phyloP scores from a whole-genome alignment of 2,888 invertebrate species.

The Trichogramma dendrolimi region DNA sequence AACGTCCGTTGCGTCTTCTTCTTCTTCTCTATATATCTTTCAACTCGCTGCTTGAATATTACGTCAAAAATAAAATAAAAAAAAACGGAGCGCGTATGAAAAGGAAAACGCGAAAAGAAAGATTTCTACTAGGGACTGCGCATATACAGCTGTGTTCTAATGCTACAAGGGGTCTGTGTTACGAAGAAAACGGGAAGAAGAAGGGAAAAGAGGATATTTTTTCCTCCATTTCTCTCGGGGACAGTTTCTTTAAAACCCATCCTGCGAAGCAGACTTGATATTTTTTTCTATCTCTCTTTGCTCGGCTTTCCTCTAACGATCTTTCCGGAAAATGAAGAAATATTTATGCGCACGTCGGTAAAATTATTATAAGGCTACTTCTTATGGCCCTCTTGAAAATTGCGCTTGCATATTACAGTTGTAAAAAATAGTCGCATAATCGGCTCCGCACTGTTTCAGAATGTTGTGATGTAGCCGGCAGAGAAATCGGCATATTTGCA shows the following conservation, averaged over 20 bases:
- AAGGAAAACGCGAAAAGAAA: neutral
- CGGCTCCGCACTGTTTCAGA: no score
- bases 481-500: no score
- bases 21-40: neutral
- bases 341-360: constrained; percentile 27
- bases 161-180: neutral
- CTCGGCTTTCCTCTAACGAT: constrained; percentile 8
- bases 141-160: neutral
- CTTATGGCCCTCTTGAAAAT: no score
- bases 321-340: constrained; percentile 32
- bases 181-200: constrained; percentile 11
- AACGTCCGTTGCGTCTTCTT: neutral
- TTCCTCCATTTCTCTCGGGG: constrained; percentile 13
- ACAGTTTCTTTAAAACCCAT: constrained; percentile 11
- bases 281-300: neutral
- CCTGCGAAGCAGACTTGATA: constrained; percentile 22
- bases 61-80: constrained; percentile 5
- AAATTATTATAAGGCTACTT: no score
- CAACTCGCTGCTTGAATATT: constrained; percentile 12
- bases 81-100: neutral
- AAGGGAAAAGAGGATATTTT: constrained; percentile 1
- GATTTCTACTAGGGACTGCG: constrained; percentile 1
- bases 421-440: no score
- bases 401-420: no score
- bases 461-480: no score